Conservation (phyloP, 2,113 vertebrate genomes). For the Diadophis punctatus region DNA sequence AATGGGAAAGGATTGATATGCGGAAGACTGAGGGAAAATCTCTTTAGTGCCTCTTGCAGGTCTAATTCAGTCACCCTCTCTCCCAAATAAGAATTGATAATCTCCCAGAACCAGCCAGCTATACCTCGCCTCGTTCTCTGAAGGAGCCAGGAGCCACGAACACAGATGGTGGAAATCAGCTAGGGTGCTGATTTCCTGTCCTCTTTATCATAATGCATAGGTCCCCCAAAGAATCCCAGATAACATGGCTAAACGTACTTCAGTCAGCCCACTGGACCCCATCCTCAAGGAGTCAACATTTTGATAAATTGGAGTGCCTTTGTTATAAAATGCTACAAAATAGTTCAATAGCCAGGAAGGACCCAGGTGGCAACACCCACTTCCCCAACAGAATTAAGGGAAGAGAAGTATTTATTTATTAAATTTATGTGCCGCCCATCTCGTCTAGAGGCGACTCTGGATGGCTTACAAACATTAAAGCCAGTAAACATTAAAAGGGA, state of each 20-base stretch:
- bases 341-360: not conserved
- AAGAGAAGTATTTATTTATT: not conserved
- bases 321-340: not conserved
- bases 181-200: not conserved
- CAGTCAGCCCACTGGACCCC: not conserved
- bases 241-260: not conserved
- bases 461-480: not conserved
- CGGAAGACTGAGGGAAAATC: not conserved
- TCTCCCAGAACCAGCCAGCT: not conserved
- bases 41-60: not conserved
- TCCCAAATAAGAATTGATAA: not conserved
- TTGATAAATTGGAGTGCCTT: not conserved
- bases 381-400: not conserved
- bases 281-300: not conserved
- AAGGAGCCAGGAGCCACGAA: not conserved
- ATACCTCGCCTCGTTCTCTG: not conserved
- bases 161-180: not conserved
- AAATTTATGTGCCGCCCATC: not conserved
- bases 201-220: not conserved
- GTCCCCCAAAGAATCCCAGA: not conserved
- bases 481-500: not conserved
- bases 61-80: not conserved
- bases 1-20: not conserved
- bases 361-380: not conserved
- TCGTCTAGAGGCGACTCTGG: not conserved